Conservation (phyloP, 2,888 invertebrate genomes). For the Eupithecia exiguata region DNA sequence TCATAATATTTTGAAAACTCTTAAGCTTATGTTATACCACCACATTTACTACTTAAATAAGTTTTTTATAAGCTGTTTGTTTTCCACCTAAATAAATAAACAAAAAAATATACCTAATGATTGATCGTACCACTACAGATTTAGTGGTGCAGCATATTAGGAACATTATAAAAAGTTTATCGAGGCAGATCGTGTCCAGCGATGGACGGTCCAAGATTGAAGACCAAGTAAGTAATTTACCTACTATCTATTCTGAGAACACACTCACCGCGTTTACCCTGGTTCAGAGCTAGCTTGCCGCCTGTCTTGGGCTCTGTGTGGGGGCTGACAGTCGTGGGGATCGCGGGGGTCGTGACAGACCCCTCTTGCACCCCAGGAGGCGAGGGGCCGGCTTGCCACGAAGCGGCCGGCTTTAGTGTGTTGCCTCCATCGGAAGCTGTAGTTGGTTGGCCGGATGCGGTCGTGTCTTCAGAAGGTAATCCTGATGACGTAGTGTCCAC, state of each 20-base stretch:
- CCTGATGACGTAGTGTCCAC: neutral
- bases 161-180: neutral
- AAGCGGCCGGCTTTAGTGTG: neutral
- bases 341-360: neutral
- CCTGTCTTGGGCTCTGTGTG: neutral
- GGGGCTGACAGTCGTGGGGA: neutral
- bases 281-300: conserved; percentile 11
- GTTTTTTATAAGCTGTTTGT: no score
- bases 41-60: no score
- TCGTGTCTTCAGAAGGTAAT: neutral
- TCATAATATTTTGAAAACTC: no score
- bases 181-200: neutral
- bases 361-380: conserved; percentile 4
- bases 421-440: neutral
- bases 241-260: neutral
- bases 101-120: no score
- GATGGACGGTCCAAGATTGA: neutral
- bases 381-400: neutral
- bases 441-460: neutral
- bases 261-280: conserved; percentile 9
- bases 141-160: neutral
- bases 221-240: neutral
- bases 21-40: no score
- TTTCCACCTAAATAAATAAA: no score
- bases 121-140: no score